A percentile compares a stretch with the other conserved stretches of the same genome.
These are phyloP conservation scores for Channa argus DNA, from an alignment of 2,113 vertebrate species.

Conservation along the genomic window DNA sequence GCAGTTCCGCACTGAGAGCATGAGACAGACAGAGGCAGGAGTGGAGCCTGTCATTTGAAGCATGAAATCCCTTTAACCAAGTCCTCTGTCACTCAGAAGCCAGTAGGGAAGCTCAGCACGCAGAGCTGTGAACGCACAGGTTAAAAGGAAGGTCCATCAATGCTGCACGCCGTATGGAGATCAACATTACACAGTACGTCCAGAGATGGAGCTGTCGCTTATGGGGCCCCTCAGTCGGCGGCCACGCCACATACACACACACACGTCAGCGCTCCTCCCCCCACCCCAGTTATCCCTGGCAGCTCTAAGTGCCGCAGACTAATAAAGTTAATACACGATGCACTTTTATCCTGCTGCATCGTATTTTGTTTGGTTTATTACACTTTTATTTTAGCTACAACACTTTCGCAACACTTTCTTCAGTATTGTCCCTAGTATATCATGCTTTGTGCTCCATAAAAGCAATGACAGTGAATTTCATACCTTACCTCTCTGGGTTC, in stretches of 20 bases:
- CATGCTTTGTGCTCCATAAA: slow-evolving; percentile 56
- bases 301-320: slow-evolving; percentile 43
- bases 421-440: slow-evolving; percentile 33
- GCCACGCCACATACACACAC: slow-evolving; percentile 2
- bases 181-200: slow-evolving; percentile 30
- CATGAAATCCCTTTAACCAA: slow-evolving; percentile 75
- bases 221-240: slow-evolving; percentile 36
- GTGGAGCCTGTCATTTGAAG: slow-evolving; percentile 65
- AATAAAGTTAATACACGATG: slow-evolving; percentile 45
- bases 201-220: slow-evolving; percentile 26
- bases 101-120: slow-evolving; percentile 46
- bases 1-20: slow-evolving; percentile 38
- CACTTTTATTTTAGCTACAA: slow-evolving; percentile 18
- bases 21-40: slow-evolving; percentile 54
- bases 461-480: slow-evolving; percentile 41
- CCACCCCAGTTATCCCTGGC: slow-evolving; percentile 26
- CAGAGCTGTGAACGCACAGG: slow-evolving; percentile 60
- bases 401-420: slow-evolving; percentile 44
- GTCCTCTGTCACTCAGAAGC: slow-evolving; percentile 66
- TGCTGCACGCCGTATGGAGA: slow-evolving; percentile 36
- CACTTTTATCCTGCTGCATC: slow-evolving; percentile 41
- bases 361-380: slow-evolving; percentile 45
- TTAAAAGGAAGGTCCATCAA: slow-evolving; percentile 60
- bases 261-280: slow-evolving; percentile 21
- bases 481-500: slow-evolving; percentile 30